These are phyloP conservation scores for Stercorarius parasiticus DNA, from an alignment of 2,113 vertebrate species.

Conservation along the genomic window DNA sequence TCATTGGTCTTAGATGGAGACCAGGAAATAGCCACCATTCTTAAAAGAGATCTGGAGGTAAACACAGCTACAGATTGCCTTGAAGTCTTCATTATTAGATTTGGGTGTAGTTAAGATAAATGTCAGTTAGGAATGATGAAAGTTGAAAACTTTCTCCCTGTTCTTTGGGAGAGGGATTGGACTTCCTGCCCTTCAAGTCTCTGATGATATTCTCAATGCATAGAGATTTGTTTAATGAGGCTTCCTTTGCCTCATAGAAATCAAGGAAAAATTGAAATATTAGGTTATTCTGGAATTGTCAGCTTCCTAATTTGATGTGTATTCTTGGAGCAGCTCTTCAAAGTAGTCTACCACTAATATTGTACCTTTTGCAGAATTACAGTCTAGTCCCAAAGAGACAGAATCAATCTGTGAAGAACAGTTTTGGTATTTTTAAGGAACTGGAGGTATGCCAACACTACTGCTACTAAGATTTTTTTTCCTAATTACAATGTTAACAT, in stretches of 20 bases:
- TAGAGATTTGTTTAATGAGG: not conserved
- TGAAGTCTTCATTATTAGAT: not conserved
- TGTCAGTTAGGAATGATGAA: not conserved
- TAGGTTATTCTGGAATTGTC: not conserved
- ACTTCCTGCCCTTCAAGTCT: not conserved
- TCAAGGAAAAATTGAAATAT: not conserved
- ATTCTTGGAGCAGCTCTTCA: not conserved
- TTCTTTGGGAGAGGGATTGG: not conserved
- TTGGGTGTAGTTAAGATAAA: not conserved
- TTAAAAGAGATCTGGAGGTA: not conserved
- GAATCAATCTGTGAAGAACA: not conserved
- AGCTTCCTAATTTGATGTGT: not conserved
- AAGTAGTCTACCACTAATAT: not conserved
- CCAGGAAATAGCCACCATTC: not conserved
- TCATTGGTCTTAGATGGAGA: not conserved
- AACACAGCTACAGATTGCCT: not conserved
- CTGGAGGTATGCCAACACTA: conserved; percentile 10
- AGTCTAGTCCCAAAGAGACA: not conserved
- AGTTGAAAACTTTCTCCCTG: not conserved
- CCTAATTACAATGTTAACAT: conserved; percentile 29
- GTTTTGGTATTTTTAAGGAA: not conserved
- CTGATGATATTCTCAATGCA: not conserved
- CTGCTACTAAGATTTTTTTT: not conserved
- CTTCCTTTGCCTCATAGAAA: not conserved
- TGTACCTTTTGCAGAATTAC: not conserved